Base-by-base conservation (phyloP, 2,113 vertebrate species). In the Colius striatus region DNA sequence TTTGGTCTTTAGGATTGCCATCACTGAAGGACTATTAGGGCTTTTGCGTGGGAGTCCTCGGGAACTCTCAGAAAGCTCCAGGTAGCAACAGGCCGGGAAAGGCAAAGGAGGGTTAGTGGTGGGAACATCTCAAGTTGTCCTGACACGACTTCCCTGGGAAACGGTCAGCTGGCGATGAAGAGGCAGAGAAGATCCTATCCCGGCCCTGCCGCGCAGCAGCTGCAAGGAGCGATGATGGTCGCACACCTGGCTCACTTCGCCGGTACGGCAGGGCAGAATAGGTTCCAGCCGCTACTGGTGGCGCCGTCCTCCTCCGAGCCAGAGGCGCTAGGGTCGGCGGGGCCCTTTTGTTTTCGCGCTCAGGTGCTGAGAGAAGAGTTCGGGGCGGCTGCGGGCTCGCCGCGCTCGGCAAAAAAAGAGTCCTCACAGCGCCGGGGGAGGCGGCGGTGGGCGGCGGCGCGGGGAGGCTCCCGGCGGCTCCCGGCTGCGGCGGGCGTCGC, bases 1-100 rank as follows among this genome's bases (percentile, higher is more conserved):
- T 7, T 16, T 2, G 21, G 51, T 13, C 13, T 16, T 17, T 3
- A 58, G 50, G 32, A 32, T 1, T 10, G 71, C 30, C 1, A 3
- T 9, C 16, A 5, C 13, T 3, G 36, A 14, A 14, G 55, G 10
- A 6, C 19, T 18, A 0, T 0, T 4, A 13, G 11, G n/a, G 13
- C 3, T 5, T 29, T 34, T 23, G 57, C 7, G 32, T 41, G 27
- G 25, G 2, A 54, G 63, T 53, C 32, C 48, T 10, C 7, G 10
- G 34, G 34, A 72, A 29, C 21, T 16, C 38, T 34, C 6, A 0
- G 29, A 47, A 18, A 50, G 43, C 67, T 9, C 12, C 63, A 3
- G 63, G 21, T 0, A 9, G 9, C 0, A 72, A 11, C 72, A 13
- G 22, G 10, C 3, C 3, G 2, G 11, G 23, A 26, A 1, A 13